These are phyloP conservation scores for Neomorphus geoffroyi DNA, from an alignment of 2,797 vertebrate species.

Conservation along the genomic window DNA sequence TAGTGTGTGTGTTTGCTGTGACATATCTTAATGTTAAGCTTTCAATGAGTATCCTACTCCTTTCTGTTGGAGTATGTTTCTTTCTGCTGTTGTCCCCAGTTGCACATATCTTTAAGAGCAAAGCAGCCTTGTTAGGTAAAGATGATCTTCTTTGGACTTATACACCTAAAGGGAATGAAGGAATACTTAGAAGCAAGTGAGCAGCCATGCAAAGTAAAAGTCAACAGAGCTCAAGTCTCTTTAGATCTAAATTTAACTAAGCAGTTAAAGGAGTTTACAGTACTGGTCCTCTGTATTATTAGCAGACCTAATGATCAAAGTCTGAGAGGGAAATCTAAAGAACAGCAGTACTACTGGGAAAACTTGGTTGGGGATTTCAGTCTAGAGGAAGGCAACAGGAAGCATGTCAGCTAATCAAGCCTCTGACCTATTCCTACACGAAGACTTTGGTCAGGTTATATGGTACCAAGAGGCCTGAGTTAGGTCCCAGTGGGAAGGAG, in stretches of 20 bases:
- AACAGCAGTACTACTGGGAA: neutral
- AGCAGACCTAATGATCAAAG: neutral
- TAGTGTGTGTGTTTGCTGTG: neutral
- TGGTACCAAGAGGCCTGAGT: neutral
- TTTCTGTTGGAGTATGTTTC: slow-evolving; percentile 47
- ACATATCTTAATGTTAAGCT: slow-evolving; percentile 29
- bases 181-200: neutral
- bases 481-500: neutral
- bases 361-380: neutral
- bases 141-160: neutral
- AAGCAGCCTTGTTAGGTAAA: slow-evolving; percentile 36
- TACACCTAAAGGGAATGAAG: no score
- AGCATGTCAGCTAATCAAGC: neutral
- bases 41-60: slow-evolving; percentile 15
- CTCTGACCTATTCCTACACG: neutral
- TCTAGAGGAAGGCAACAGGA: neutral
- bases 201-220: neutral
- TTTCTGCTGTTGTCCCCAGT: slow-evolving; percentile 32
- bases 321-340: neutral
- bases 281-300: neutral
- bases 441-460: neutral
- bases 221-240: neutral
- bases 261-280: neutral
- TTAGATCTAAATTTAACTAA: neutral
- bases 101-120: neutral